phyloP scores from a whole-genome alignment of 2,113 vertebrate genomes.

The Ploceus nigricollis region DNA sequence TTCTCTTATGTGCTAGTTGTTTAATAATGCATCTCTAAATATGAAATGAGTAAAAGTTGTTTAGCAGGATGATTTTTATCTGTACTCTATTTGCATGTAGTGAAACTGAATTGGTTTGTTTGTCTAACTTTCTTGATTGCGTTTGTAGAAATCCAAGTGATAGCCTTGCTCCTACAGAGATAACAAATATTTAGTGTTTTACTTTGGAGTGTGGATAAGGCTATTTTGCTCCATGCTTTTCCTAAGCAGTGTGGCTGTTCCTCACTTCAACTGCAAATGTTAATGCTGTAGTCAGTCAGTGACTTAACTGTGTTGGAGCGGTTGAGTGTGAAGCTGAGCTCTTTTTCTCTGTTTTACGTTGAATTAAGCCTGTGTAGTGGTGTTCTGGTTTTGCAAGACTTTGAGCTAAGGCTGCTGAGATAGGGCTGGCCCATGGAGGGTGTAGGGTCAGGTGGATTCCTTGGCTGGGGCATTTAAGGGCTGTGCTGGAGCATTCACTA shows the following conservation, averaged over 20 bases:
- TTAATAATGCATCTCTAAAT: accelerated
- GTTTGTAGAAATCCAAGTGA: accelerated
- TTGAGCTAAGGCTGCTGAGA: accelerated
- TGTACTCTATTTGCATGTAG: accelerated
- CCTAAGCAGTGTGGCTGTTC: accelerated
- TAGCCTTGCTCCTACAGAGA: accelerated
- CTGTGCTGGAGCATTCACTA: accelerated
- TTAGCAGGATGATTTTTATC: accelerated
- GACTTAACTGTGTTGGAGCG: accelerated
- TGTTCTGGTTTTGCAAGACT: accelerated
- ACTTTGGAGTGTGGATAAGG: accelerated
- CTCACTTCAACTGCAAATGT: accelerated
- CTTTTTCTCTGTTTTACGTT: accelerated
- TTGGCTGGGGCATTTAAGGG: accelerated
- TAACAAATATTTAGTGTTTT: background rate
- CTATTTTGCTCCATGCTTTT: background rate
- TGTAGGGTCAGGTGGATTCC: accelerated
- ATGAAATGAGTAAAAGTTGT: accelerated
- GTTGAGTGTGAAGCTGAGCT: accelerated
- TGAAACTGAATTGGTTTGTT: no score
- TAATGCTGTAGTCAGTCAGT: accelerated
- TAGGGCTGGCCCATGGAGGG: accelerated
- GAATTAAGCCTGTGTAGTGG: accelerated
- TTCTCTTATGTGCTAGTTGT: accelerated
- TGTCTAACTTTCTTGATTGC: accelerated